Percentiles rank a stretch among this genome's conserved stretches.
phyloP scores from a whole-genome alignment of 64 coral and sea anemone genomes.

The Dendrophyllia cribrosa region DNA sequence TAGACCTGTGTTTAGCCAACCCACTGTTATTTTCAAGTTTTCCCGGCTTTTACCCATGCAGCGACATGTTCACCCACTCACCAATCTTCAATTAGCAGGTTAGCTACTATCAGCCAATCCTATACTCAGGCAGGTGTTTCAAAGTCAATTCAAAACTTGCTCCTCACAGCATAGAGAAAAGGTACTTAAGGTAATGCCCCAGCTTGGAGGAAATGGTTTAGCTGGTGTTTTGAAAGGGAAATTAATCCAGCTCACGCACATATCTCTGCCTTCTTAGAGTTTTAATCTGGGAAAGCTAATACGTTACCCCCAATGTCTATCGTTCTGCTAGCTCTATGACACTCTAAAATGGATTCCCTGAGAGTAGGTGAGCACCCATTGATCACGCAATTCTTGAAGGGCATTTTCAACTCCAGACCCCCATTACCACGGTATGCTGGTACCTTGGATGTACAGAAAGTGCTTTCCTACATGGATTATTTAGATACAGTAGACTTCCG shows the following conservation, averaged over 20 bases:
- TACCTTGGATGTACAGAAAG: no score
- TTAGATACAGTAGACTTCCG: no score
- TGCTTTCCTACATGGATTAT: no score
- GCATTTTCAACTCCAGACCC: no score
- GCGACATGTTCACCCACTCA: neutral
- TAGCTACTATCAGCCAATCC: neutral
- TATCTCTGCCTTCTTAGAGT: neutral
- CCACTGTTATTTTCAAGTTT: neutral
- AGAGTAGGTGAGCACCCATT: no score
- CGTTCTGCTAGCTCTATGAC: slow-evolving; percentile 16
- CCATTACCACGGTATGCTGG: no score
- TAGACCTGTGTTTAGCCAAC: no score
- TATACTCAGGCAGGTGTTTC: neutral
- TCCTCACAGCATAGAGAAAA: neutral
- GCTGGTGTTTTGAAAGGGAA: neutral
- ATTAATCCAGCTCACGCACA: neutral
- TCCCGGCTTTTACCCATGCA: neutral
- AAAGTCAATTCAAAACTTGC: neutral
- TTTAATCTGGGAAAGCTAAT: neutral
- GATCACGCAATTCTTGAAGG: no score
- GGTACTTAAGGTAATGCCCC: neutral
- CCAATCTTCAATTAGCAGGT: neutral
- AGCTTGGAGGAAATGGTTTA: neutral
- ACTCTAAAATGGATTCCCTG: neutral
- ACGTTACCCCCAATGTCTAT: slow-evolving; percentile 5